A percentile compares a stretch with the other conserved stretches of the same genome.
Evolutionary conservation across 2,113 vertebrate species (phyloP).

Genomic region (Mustela nigripes): DNA sequence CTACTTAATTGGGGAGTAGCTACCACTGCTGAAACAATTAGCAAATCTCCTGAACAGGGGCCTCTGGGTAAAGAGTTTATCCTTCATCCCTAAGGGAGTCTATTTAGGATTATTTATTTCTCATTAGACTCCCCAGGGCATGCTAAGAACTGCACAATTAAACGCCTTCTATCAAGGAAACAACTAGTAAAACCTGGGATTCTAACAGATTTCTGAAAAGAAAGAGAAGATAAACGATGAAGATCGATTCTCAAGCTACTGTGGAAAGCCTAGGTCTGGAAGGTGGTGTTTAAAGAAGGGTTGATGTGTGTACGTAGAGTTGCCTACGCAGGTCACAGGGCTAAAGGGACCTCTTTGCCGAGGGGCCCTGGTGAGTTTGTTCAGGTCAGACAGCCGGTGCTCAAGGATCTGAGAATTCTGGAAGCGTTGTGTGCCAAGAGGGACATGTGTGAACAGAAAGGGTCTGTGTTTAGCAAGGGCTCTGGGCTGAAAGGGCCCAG

Average conservation of each 20-base stretch:
- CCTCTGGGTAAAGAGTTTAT: slow-evolving; percentile 62
- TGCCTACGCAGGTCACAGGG: not conserved
- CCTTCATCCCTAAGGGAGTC: slow-evolving; percentile 71
- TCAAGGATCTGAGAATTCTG: not conserved
- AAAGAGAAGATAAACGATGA: slow-evolving; percentile 19
- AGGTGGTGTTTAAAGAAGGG: not conserved
- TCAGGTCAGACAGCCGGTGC: not conserved
- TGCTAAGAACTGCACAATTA: slow-evolving; percentile 79
- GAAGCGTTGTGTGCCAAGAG: not conserved
- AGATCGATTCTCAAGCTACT: not conserved
- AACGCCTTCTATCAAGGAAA: slow-evolving; percentile 73
- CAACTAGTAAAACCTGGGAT: slow-evolving; percentile 69
- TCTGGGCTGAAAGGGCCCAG: not conserved
- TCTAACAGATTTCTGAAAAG: slow-evolving; percentile 62
- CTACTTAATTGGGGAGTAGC: not conserved
- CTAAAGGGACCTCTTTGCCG: not conserved
- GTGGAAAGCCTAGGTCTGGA: not conserved
- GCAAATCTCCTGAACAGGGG: slow-evolving; percentile 54
- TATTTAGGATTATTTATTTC: slow-evolving; percentile 80
- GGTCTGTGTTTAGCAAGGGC: not conserved
- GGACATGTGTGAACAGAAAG: not conserved
- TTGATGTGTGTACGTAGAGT: not conserved
- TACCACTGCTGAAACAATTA: slow-evolving; percentile 47
- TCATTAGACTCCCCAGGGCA: slow-evolving; percentile 75
- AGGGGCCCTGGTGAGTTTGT: not conserved